Evolutionary conservation across 2,113 vertebrate species (phyloP), one percentile per base, ranked within the genome.

Genomic region (Phyllopteryx taeniolatus): DNA sequence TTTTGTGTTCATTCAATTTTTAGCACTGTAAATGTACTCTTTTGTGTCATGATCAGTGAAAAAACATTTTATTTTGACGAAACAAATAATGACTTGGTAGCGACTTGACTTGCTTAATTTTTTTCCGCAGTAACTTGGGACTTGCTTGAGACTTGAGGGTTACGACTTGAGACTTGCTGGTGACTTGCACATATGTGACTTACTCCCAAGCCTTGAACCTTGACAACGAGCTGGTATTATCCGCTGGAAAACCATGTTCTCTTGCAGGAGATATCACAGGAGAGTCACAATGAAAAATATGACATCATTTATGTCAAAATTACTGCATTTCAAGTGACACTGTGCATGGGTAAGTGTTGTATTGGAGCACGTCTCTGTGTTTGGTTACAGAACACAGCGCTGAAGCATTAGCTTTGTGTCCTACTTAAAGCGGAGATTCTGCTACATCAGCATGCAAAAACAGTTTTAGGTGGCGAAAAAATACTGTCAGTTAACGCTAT

Each of bases 391-490:
- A 83, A 71, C 75, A 73, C 33, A 59, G 76, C 33, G 67, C 62
- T 46, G 72, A 76, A 57, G 46, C 72, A 77, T 79, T 49, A 39
- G 81, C 77, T 80, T 67, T 60, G 73, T 89, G 87, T 79, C 82
- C 86, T 75, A 82, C 76, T 81, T 83, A 82, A 49, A 68, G 73
- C 9, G 27, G 60, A 77, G 67, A 82, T 83, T 27, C 27, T 82
- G 80, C 82, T 63, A 65, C 73, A 80, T 89, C 86, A 85, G 79
- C 85, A 64, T 73, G 65, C 72, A 69, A 77, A 80, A 81, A 84
- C 78, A 71, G 78, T 73, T 76, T 83, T 75, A 71, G 70, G 54
- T 79, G 81, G 80, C 73, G 81, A 76, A 72, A 76, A 77, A 83
- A 70, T 69, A 79, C 63, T 67, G 33, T 85, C 75, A 31, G 77